Evolutionary conservation across 1,140 invertebrate genomes (phyloP).

Genomic region (Eurosta solidaginis): DNA sequence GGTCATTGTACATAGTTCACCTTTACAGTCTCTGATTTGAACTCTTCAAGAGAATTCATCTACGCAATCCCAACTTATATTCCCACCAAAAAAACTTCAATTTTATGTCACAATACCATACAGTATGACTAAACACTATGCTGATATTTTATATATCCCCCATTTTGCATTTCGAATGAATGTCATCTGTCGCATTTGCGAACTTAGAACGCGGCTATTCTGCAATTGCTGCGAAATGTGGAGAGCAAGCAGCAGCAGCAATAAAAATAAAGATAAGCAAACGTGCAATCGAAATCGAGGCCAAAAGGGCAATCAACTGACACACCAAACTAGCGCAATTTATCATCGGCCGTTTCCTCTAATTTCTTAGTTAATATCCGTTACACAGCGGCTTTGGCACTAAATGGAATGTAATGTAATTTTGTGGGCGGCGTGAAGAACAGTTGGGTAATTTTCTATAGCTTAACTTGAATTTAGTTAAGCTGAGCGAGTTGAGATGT

Average conservation of each 20-base stretch:
- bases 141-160: no score
- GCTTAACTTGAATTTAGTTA: background rate
- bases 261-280: conserved; percentile 9
- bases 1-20: no score
- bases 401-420: background rate
- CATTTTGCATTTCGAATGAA: no score
- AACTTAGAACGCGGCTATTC: no score
- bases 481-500: background rate
- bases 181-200: no score
- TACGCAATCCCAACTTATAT: no score
- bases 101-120: no score
- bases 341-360: conserved; percentile 21
- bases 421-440: conserved; percentile 10
- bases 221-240: no score
- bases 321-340: conserved; percentile 18
- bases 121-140: no score
- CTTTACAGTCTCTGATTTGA: no score
- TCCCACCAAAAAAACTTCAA: no score
- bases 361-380: conserved; percentile 18
- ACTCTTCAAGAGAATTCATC: no score
- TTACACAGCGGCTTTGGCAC: background rate
- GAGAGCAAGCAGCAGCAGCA: background rate
- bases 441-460: background rate
- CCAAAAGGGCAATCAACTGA: conserved; percentile 20
- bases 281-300: conserved; percentile 6